phyloP scores from a whole-genome alignment of 2,888 invertebrate genomes.

The Gymnoscelis rufifasciata region DNA sequence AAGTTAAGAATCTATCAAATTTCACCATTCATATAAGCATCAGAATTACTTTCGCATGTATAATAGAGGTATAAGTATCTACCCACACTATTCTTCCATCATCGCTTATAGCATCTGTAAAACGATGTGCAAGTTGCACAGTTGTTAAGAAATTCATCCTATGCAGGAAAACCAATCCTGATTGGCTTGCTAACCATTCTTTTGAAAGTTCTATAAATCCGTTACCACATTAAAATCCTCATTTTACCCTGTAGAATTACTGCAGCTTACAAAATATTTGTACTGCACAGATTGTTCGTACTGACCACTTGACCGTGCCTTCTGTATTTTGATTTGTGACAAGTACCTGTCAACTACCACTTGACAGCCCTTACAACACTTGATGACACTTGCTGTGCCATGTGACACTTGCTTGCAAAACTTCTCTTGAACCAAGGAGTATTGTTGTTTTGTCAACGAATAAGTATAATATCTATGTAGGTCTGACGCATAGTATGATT shows the following conservation, averaged over 20 bases:
- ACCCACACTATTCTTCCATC: too few relatives aligned
- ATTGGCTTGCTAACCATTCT: too few relatives aligned
- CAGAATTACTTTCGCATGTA: too few relatives aligned
- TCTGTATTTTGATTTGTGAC: slow-evolving; percentile 13
- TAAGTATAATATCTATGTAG: neutral
- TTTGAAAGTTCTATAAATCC: neutral
- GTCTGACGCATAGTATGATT: too few relatives aligned
- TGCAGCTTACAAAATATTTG: neutral
- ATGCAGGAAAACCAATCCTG: too few relatives aligned
- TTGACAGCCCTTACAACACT: slow-evolving; percentile 14
- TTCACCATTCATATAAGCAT: too few relatives aligned
- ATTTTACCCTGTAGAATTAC: neutral
- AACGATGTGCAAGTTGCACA: too few relatives aligned
- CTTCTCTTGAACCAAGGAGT: neutral
- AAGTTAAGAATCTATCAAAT: too few relatives aligned
- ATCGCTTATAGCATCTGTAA: too few relatives aligned
- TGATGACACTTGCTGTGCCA: neutral
- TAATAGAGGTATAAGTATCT: too few relatives aligned
- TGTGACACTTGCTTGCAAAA: slow-evolving; percentile 6
- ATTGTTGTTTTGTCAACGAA: neutral
- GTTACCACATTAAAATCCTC: neutral
- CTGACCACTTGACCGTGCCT: neutral
- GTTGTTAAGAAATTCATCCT: too few relatives aligned
- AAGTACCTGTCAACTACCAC: slow-evolving; percentile 9
- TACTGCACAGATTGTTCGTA: neutral